Evolutionary conservation across 2,113 vertebrate species (phyloP), one percentile per base, ranked within the genome.

Genomic region (Marcusenius ussheri): DNA sequence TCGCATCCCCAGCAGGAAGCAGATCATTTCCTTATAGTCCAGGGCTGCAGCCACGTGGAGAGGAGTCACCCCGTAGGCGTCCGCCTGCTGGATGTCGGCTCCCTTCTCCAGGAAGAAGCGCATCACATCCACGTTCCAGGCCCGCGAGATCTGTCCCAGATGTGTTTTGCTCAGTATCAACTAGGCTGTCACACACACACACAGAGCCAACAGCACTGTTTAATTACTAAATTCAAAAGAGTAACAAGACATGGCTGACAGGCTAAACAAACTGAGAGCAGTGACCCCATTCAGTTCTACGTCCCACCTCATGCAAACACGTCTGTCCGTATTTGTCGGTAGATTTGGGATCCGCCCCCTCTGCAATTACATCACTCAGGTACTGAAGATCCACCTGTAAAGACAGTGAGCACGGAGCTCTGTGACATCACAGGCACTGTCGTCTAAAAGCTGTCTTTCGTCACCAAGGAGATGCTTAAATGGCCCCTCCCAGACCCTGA

Each of bases 81-180:
- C 95, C 0, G 92, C 90, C 2, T 35, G 83, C 49, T 86, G 88
- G 35, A 94, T 91, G 62, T 96, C 92, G 1, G 93, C 92, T 0
- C 95, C 95, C 31, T 93, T 90, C 83, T 94, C 94, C 83, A 95
- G 11, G 86, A 96, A 95, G 92, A 96, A 96, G 2, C 90, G 89
- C 94, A 95, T 94, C 62, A 96, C 94, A 21, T 95, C 94, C 88
- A 95, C 93, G 5, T 91, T 93, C 94, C 95, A 96, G 0, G 92
- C 93, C 53, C 95, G 91, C 35, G 94, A 95, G 58, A 96, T 93
- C 95, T 96, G 87, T 15, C 84, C 80, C 85, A 87, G 7, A 88
- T 80, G 83, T 58, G 21, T 27, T 56, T 21, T 27, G 9, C 58
- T 66, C 58, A 66, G 6, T 27, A 66, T 27, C 58, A 24, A n/a